Evolutionary conservation across 2,888 invertebrate genomes (phyloP).

Genomic region (Rhodophaea formosa): DNA sequence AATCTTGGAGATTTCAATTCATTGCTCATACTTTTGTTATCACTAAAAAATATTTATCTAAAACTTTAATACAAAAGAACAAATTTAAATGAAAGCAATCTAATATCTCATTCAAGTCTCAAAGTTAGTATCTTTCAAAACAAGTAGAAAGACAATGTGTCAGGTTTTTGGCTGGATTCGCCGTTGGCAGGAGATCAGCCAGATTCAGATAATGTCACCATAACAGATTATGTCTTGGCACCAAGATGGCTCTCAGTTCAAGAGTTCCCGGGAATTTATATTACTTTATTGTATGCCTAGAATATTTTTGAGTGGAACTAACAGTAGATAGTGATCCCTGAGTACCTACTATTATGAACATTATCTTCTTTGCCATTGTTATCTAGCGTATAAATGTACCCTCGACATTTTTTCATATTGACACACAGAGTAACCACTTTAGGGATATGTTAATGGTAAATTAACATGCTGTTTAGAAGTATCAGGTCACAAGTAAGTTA

Average conservation of each 20-base stretch:
- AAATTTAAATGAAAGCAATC: background rate
- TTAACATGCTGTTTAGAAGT: too few species aligned
- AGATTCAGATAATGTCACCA: conserved; percentile 72
- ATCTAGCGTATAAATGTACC: background rate
- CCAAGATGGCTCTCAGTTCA: conserved; percentile 50
- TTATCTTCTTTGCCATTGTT: too few species aligned
- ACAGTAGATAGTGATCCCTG: too few species aligned
- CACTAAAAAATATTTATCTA: too few species aligned
- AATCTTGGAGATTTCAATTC: too few species aligned
- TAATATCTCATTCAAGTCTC: background rate
- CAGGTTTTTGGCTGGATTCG: conserved; percentile 61
- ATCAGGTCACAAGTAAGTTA: too few species aligned
- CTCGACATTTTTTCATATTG: too few species aligned
- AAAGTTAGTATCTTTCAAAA: conserved; percentile 13
- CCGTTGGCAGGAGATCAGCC: conserved; percentile 62
- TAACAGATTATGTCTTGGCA: conserved; percentile 80
- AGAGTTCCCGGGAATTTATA: conserved; percentile 61
- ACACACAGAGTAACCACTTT: too few species aligned
- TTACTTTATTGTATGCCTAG: conserved; percentile 42
- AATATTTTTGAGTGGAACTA: conserved; percentile 1
- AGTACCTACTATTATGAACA: too few species aligned
- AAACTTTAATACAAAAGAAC: background rate
- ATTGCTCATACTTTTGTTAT: too few species aligned
- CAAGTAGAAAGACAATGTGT: conserved; percentile 51
- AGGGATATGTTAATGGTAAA: too few species aligned